Conservation (phyloP, 2,888 invertebrate genomes). For the Hartigia nigra region DNA sequence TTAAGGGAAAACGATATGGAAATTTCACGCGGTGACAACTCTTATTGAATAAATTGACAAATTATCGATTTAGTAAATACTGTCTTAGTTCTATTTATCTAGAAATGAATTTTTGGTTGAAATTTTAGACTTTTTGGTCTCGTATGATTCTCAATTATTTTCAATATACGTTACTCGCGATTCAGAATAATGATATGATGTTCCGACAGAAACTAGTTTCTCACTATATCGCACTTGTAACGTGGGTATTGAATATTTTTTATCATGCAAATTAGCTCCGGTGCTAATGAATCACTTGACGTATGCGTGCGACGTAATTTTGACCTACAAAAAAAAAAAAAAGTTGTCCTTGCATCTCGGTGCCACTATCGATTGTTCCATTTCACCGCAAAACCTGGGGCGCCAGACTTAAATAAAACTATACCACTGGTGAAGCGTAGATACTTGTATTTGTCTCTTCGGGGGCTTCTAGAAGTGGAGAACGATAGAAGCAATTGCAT, state of each 20-base stretch:
- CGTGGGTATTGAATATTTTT: not conserved
- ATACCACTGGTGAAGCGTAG: not conserved
- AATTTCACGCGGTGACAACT: not conserved
- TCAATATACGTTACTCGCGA: not conserved
- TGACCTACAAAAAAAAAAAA: conserved; percentile 23
- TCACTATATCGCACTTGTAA: not conserved
- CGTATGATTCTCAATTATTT: not conserved
- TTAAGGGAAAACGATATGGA: not conserved
- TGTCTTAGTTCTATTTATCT: not conserved
- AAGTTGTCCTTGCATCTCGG: conserved; percentile 12
- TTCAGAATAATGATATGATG: not conserved
- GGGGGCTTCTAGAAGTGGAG: not conserved
- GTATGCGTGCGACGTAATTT: not conserved
- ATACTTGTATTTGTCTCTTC: not conserved
- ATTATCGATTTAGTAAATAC: not conserved
- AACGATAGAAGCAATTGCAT: not conserved
- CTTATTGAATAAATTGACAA: not conserved
- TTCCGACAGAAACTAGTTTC: not conserved
- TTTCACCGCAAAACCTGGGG: conserved; percentile 10
- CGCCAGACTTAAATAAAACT: conserved; percentile 10
- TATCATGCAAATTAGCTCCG: not conserved
- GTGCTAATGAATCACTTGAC: not conserved
- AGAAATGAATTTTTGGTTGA: not conserved
- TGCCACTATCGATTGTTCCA: conserved; percentile 19
- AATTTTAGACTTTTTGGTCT: not conserved